Evolutionary conservation across 1,140 invertebrate species (phyloP), one percentile per base, ranked within the genome.

Genomic region (Aphelinus certus): DNA sequence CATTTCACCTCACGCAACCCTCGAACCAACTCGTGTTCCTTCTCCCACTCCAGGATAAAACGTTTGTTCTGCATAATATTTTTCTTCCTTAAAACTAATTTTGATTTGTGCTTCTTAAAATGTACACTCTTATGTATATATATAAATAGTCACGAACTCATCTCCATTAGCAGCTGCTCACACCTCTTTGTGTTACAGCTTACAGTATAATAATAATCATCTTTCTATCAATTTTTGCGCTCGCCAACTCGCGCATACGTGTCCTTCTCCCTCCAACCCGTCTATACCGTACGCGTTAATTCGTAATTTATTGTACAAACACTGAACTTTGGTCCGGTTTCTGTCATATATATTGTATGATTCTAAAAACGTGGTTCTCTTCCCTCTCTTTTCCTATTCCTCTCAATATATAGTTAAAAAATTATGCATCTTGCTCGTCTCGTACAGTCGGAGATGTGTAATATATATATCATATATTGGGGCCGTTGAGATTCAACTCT

Each of bases 21-120:
- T 73, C 9, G n/a, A 10, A 51, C 43, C 10, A 48, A 7, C 45
- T 57, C 61, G 48, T 6, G 26, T 7, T 26, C 62, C 45, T 10
- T 57, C 6, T 60, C 26, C 43, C 46, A 47, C 43, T 63, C 53
- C 45, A 42, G n/a, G 55, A 62, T 60, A 67, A 43, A 62, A 58
- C 26, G 53, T 73, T 68, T 56, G 10, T 74, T 55, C 68, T 65
- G 64, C 5, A 72, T 71, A 64, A 71, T 64, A 48, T 66, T 49
- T 65, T 4, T 42, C 42, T 66, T 53, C 49, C 66, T 62, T 75
- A 46, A 70, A 0, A 42, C 67, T 71, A 75, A 65, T 75, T 75
- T 75, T 75, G 73, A 75, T 75, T 75, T 75, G 73, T 75, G 73
- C 73, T 71, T 58, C 73, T 75, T 75, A 75, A 42, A 71, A 70